A percentile compares a stretch with the other conserved stretches of the same genome.
Evolutionary conservation across 1,140 invertebrate species (phyloP).

Genomic region (Oncopodura yosiiana): DNA sequence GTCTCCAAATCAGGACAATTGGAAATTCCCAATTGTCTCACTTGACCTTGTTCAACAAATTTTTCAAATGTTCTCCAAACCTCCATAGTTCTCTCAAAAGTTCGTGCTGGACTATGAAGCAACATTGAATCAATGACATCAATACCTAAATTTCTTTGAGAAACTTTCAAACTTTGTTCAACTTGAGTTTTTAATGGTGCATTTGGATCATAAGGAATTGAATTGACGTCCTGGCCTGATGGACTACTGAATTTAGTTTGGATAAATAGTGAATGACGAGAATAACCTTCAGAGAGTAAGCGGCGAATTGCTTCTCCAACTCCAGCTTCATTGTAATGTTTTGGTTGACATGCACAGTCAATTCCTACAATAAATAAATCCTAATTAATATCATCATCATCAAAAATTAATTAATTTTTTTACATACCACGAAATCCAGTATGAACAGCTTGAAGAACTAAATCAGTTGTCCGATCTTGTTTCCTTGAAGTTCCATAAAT

Average conservation of each 20-base stretch:
- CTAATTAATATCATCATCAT: background rate
- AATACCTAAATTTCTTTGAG: conserved; percentile 21
- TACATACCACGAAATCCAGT: conserved; percentile 15
- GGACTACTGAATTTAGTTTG: conserved; percentile 34
- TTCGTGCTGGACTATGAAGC: conserved; percentile 26
- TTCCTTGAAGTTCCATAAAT: conserved; percentile 35
- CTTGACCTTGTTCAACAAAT: conserved; percentile 16
- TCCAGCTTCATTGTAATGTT: conserved; percentile 32
- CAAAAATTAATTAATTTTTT: background rate
- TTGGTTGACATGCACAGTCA: conserved; percentile 33
- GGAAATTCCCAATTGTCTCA: conserved; percentile 26
- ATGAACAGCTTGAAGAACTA: conserved; percentile 21
- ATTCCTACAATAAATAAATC: conserved; percentile 21
- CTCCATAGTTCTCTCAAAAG: conserved; percentile 21
- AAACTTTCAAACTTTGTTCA: conserved; percentile 13
- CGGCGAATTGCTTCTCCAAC: background rate
- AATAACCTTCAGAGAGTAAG: background rate
- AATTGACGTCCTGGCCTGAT: conserved; percentile 28
- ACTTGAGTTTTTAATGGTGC: conserved; percentile 17
- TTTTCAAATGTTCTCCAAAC: conserved; percentile 32
- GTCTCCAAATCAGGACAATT: conserved; percentile 25
- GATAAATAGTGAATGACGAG: conserved; percentile 20
- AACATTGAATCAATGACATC: conserved; percentile 28
- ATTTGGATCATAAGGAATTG: conserved; percentile 28
- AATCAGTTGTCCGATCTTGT: conserved; percentile 22